phyloP scores from a whole-genome alignment of 2,797 vertebrate genomes.

The Champsocephalus esox region DNA sequence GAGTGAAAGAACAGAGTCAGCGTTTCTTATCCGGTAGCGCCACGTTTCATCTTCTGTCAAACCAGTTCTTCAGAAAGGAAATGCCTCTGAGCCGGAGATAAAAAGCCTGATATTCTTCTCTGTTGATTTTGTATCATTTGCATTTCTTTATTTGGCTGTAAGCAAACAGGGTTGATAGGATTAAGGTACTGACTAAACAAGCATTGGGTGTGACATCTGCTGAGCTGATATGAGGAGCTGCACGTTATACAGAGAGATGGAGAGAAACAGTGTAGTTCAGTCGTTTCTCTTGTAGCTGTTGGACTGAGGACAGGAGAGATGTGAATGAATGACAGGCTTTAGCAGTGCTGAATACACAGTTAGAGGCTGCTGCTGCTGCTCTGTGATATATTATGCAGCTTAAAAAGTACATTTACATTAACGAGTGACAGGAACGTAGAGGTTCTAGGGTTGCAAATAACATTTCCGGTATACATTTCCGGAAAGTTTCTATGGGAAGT shows the following conservation, averaged over 20 bases:
- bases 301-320: slow-evolving; percentile 5
- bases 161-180: slow-evolving; percentile 22
- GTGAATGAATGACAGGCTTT: slow-evolving; percentile 1
- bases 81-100: slow-evolving; percentile 31
- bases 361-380: not conserved
- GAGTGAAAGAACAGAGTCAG: slow-evolving; percentile 16
- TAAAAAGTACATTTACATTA: slow-evolving; percentile 4
- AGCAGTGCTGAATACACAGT: not conserved
- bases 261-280: not conserved
- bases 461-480: too few relatives aligned
- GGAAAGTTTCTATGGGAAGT: too few relatives aligned
- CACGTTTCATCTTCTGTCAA: slow-evolving; percentile 36
- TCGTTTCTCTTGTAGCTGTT: slow-evolving; percentile 1
- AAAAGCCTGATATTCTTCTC: slow-evolving; percentile 17
- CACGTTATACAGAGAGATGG: not conserved
- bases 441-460: too few relatives aligned
- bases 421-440: not conserved
- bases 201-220: slow-evolving; percentile 28
- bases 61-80: slow-evolving; percentile 13
- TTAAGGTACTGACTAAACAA: slow-evolving; percentile 32
- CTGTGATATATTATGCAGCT: not conserved
- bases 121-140: slow-evolving; percentile 20
- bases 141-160: slow-evolving; percentile 10
- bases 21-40: slow-evolving; percentile 11
- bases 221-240: slow-evolving; percentile 16